Base-by-base conservation (phyloP, 2,888 invertebrate species). In the Atethmia centrago region DNA sequence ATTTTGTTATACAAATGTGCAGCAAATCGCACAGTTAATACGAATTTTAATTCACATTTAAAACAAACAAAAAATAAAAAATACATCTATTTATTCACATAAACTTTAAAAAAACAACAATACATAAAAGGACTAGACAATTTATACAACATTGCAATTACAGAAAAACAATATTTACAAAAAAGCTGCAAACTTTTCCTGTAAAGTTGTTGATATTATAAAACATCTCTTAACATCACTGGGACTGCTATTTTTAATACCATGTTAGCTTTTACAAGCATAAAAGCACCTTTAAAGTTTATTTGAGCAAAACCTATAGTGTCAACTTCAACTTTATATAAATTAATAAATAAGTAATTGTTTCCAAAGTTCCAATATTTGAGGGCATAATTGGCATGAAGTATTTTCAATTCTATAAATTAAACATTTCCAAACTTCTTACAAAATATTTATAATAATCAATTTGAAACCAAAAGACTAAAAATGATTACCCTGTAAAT, bases 91-190 rank as follows among this genome's bases (percentile, higher is more conserved):
- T 73, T 81, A 81, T 84, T 84, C 58, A 76, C 75, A 45, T 83
- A 78, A 62, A 79, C 74, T 71, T 74, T 36, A 74, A 51, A 82
- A 82, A 72, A 77, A 79, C 45, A 71, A 75, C 76, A 55, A 61
- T 28, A 86, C 85, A 80, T 78, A 77, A 69, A 68, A 42, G 69
- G 77, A 83, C 84, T 77, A 80, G 80, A 84, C 76, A 74, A 82
- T 62, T 75, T 73, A 71, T 49, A 78, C 51, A 77, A 64, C 28
- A 73, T 66, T 66, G 47, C 51, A 77, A 58, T 51, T 59, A 58
- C 14, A 58, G 12, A 76, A 47, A 69, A 63, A 49, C 8, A 49
- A 19, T 76, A 75, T 80, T 77, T 83, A 80, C 80, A 85, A 65
- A 36, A 61, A n/a, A 16, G 2, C 51, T 74, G 16, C 28, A 16